Conservation (phyloP, 1,140 invertebrate genomes). For the Melitaea cinxia region DNA sequence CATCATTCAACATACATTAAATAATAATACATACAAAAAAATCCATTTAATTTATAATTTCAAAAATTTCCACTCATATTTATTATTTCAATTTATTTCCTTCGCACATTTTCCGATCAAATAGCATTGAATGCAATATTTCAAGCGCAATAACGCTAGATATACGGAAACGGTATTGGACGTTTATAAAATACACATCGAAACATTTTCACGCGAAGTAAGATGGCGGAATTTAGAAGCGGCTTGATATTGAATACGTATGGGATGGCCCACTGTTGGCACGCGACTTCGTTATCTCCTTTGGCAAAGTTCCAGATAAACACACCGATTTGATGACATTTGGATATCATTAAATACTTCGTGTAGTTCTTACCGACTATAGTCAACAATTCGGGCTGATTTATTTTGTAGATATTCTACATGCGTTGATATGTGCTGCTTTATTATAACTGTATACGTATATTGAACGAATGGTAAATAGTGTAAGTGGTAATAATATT, state of each 20-base stretch:
- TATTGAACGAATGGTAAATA: too few species aligned
- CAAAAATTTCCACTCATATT: not conserved
- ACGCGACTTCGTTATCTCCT: conserved; percentile 17
- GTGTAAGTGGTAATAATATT: too few species aligned
- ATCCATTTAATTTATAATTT: not conserved
- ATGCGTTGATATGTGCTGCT: not conserved
- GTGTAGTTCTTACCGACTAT: not conserved
- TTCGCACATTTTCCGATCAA: not conserved
- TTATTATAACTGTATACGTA: too few species aligned
- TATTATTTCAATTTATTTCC: conserved; percentile 6
- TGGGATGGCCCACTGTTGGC: conserved; percentile 13
- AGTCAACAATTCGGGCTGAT: not conserved
- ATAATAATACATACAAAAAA: not conserved
- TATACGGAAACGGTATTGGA: not conserved
- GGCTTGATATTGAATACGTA: conserved; percentile 11
- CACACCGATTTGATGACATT: conserved; percentile 17
- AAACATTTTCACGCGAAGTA: conserved; percentile 8
- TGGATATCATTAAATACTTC: conserved; percentile 14
- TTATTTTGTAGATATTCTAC: not conserved
- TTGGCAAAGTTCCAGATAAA: conserved; percentile 20
- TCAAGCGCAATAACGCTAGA: not conserved
- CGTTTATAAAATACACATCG: conserved; percentile 8
- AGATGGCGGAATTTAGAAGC: conserved; percentile 5
- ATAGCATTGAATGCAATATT: not conserved
- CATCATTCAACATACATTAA: too few species aligned